These are phyloP conservation scores for Catharus bicknelli DNA, from an alignment of 2,113 vertebrate genomes.

Conservation along the genomic window DNA sequence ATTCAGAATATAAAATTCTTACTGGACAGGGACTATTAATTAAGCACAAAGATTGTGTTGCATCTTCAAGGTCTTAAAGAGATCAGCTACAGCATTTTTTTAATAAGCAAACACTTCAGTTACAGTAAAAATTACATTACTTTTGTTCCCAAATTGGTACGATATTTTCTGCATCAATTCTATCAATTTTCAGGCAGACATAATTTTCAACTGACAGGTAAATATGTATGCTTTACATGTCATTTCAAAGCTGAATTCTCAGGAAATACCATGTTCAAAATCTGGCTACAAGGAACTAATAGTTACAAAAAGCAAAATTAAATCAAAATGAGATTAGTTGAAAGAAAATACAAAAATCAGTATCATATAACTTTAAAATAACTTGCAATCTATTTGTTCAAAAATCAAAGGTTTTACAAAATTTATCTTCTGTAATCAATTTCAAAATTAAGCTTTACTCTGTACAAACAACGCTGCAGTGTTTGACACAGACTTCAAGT, in stretches of 20 bases:
- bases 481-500: background rate
- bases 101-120: background rate
- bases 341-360: background rate
- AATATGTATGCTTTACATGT: background rate
- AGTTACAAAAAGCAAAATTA: background rate
- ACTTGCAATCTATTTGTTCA: background rate
- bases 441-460: background rate
- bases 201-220: background rate
- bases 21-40: background rate
- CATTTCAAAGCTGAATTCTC: slow-evolving; percentile 1
- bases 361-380: background rate
- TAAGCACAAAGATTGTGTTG: background rate
- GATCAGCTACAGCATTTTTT: background rate
- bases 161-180: background rate
- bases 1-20: background rate
- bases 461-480: background rate
- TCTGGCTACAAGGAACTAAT: background rate
- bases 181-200: background rate
- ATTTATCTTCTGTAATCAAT: background rate
- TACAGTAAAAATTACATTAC: background rate
- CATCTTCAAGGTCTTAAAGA: background rate
- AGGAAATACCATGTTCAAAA: background rate
- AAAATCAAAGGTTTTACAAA: background rate
- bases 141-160: background rate
- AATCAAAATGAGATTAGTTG: background rate